A percentile compares a stretch with the other conserved stretches of the same genome.
phyloP scores from a whole-genome alignment of 2,113 vertebrate genomes.

The Chrysochloris asiatica region DNA sequence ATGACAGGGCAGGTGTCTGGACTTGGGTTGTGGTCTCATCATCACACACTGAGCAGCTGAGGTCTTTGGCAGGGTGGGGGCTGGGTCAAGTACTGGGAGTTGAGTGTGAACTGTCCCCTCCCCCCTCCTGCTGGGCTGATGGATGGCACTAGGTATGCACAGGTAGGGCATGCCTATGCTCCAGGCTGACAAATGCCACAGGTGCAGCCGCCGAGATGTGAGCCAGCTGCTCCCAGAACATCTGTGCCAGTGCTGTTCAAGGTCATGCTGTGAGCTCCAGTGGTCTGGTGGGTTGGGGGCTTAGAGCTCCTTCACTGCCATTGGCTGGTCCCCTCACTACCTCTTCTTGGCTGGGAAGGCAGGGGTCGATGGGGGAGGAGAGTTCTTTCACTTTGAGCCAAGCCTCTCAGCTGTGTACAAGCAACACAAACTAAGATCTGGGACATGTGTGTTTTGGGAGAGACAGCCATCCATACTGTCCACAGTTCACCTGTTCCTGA shows the following conservation, averaged over 20 bases:
- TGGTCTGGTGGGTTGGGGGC: neutral
- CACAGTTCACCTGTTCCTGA: neutral
- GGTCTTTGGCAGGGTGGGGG: constrained; percentile 20
- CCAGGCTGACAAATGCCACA: constrained; percentile 69
- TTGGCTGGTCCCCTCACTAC: neutral
- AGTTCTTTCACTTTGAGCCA: neutral
- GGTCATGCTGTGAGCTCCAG: constrained; percentile 62
- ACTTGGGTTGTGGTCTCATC: constrained; percentile 60
- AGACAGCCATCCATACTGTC: neutral
- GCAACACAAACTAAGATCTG: neutral
- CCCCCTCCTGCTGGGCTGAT: constrained; percentile 65
- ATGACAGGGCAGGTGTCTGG: constrained; percentile 72
- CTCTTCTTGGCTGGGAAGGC: neutral
- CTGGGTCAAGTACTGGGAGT: neutral
- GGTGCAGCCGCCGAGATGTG: constrained; percentile 56
- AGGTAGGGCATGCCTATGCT: constrained; percentile 38
- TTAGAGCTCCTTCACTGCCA: neutral
- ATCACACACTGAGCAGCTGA: constrained; percentile 35
- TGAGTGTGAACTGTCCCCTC: neutral
- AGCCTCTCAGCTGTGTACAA: neutral
- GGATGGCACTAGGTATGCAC: constrained; percentile 36
- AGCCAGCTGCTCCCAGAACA: constrained; percentile 70
- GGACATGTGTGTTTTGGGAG: neutral
- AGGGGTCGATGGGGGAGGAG: neutral
- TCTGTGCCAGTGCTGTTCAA: constrained; percentile 47